These are phyloP conservation scores for Paracanthobrama guichenoti DNA, from an alignment of 2,113 vertebrate genomes.

Conservation along the genomic window DNA sequence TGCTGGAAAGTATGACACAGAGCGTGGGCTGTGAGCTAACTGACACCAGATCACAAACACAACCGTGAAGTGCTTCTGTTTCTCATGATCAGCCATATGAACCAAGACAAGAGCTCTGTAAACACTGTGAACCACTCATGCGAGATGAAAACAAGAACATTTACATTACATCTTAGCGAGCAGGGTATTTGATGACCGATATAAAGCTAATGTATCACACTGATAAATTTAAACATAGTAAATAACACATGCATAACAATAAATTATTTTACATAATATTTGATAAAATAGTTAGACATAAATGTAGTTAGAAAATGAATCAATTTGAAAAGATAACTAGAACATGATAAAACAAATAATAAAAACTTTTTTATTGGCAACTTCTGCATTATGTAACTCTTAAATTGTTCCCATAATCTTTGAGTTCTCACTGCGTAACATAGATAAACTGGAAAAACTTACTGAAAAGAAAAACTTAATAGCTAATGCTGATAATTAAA, in stretches of 20 bases:
- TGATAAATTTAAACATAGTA: too few species aligned
- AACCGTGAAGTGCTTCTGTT: constrained; percentile 15
- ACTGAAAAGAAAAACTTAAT: too few species aligned
- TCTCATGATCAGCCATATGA: constrained; percentile 21
- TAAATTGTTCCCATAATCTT: too few species aligned
- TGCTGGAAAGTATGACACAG: neutral
- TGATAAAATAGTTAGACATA: neutral
- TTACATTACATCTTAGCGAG: neutral
- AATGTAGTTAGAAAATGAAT: neutral
- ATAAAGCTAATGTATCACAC: neutral
- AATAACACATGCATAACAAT: neutral
- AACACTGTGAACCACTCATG: neutral
- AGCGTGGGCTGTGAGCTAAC: constrained; percentile 10
- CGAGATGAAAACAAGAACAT: neutral
- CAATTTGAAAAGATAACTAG: neutral
- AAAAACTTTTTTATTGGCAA: too few species aligned
- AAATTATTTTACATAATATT: neutral
- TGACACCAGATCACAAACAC: constrained; percentile 19
- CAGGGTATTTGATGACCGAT: neutral
- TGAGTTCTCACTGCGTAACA: too few species aligned
- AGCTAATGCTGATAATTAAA: neutral
- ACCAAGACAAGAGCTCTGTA: constrained; percentile 8
- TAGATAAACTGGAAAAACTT: too few species aligned
- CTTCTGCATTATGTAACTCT: too few species aligned
- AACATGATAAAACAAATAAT: too few species aligned